phyloP scores from a whole-genome alignment of 2,888 invertebrate genomes.

The Heteropelma amictum region DNA sequence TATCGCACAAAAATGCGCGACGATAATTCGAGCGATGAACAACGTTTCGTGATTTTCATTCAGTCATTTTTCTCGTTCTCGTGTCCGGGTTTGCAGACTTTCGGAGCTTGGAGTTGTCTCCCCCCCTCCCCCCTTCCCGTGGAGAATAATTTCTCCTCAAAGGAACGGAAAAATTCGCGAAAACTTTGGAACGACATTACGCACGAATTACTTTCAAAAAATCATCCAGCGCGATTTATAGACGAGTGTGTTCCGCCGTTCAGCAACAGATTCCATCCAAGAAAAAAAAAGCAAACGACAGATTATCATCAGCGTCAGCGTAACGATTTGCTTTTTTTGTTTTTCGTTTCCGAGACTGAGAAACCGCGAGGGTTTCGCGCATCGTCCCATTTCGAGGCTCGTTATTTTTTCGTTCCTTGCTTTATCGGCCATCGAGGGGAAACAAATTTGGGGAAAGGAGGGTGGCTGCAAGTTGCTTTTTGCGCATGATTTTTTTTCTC shows the following conservation, averaged over 20 bases:
- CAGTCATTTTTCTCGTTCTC: not conserved
- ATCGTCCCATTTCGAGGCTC: constrained; percentile 67
- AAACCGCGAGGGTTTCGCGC: constrained; percentile 59
- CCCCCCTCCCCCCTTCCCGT: too few species aligned
- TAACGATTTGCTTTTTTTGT: too few species aligned
- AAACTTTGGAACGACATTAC: constrained; percentile 65
- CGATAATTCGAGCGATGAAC: too few species aligned
- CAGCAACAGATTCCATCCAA: constrained; percentile 74
- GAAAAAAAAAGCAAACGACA: constrained; percentile 16
- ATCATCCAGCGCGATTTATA: constrained; percentile 24
- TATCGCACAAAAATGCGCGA: too few species aligned
- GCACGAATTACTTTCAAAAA: constrained; percentile 58
- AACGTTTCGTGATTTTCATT: not conserved
- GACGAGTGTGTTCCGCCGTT: constrained; percentile 58
- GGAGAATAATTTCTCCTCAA: not conserved
- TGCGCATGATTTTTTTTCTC: too few species aligned
- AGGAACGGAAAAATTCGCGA: constrained; percentile 37
- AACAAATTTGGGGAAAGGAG: constrained; percentile 13
- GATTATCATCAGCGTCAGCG: constrained; percentile 21
- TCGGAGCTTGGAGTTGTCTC: not conserved
- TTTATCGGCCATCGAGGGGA: not conserved
- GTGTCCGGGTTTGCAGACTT: not conserved
- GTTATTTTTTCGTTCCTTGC: constrained; percentile 13
- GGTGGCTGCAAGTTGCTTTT: constrained; percentile 20
- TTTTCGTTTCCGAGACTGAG: too few species aligned